Conservation (phyloP, 1,140 invertebrate genomes). For the Daktulosphaira vitifoliae region DNA sequence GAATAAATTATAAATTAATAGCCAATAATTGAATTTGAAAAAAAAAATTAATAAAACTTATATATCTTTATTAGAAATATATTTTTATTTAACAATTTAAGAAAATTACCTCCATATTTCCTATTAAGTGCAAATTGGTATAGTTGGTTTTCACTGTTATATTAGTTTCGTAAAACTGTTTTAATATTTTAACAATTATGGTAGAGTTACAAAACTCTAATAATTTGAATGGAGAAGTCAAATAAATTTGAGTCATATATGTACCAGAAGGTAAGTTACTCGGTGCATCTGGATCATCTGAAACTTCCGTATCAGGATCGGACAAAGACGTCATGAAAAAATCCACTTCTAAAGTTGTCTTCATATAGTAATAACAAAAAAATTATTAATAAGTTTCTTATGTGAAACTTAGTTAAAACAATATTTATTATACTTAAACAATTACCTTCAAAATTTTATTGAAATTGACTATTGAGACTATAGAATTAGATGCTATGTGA, state of each 20-base stretch:
- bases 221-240: constrained; percentile 27
- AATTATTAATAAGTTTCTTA: too few species aligned
- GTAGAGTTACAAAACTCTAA: constrained; percentile 26
- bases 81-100: too few species aligned
- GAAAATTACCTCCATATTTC: constrained; percentile 23
- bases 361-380: not conserved
- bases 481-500: constrained; percentile 12
- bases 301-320: not conserved
- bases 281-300: constrained; percentile 6
- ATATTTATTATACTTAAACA: too few species aligned
- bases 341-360: constrained; percentile 2
- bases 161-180: constrained; percentile 28
- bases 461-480: constrained; percentile 10
- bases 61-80: too few species aligned
- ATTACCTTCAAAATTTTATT: constrained; percentile 25
- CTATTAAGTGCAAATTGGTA: constrained; percentile 6
- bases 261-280: constrained; percentile 4
- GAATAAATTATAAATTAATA: not conserved
- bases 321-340: not conserved
- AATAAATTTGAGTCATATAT: constrained; percentile 15
- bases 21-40: too few species aligned
- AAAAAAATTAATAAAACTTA: too few species aligned
- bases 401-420: too few species aligned
- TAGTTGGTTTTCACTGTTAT: constrained; percentile 28
- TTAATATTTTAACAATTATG: not conserved